Conservation (phyloP, 1,140 invertebrate genomes). For the Apolygus lucorum region DNA sequence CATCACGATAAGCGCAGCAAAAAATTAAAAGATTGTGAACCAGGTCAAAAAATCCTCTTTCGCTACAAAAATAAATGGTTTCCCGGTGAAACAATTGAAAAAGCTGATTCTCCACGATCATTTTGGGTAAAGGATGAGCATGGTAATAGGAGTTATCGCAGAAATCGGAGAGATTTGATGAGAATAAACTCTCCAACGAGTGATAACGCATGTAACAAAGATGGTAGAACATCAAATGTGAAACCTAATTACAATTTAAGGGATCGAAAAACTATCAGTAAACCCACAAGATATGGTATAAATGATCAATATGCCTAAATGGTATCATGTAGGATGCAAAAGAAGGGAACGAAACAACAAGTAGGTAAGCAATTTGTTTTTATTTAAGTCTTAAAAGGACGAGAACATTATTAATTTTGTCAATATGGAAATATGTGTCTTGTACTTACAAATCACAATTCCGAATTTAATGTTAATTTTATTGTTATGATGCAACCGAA, state of each 20-base stretch:
- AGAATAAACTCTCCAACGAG: too few relatives aligned
- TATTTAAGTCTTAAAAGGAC: too few relatives aligned
- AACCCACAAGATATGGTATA: neutral
- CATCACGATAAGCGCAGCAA: neutral
- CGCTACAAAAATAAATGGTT: slow-evolving; percentile 5
- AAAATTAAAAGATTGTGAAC: neutral
- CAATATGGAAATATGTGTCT: too few relatives aligned
- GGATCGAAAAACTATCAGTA: neutral
- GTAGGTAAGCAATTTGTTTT: too few relatives aligned
- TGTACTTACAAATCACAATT: too few relatives aligned
- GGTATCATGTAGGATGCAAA: neutral
- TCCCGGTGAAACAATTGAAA: neutral
- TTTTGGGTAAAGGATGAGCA: neutral
- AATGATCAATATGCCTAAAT: too few relatives aligned
- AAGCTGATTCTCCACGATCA: neutral
- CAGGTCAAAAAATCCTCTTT: neutral
- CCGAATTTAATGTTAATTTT: too few relatives aligned
- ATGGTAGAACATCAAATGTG: too few relatives aligned
- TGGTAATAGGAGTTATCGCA: neutral
- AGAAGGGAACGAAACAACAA: too few relatives aligned
- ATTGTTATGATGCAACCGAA: too few relatives aligned
- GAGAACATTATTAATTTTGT: too few relatives aligned
- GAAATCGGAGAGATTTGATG: neutral
- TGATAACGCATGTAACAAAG: too few relatives aligned
- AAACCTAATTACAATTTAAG: neutral